A percentile compares a stretch with the other conserved stretches of the same genome.
Conservation (phyloP, 2,797 vertebrate species). For the Trichosurus vulpecula region DNA sequence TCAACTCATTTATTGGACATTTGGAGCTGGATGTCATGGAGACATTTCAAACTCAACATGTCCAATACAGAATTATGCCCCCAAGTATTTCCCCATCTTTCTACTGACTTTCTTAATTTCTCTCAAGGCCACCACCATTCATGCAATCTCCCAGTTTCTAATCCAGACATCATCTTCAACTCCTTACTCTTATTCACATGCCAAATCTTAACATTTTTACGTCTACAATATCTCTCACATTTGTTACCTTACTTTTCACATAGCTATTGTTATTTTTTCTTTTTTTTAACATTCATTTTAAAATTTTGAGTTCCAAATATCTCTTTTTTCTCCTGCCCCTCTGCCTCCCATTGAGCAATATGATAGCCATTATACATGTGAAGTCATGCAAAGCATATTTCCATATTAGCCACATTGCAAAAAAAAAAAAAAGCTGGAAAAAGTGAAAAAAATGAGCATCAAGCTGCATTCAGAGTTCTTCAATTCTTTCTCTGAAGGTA, state of each 20-base stretch:
- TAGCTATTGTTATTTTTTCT: not conserved
- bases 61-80: not conserved
- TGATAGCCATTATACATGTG: not conserved
- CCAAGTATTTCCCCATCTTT: not conserved
- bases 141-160: not conserved
- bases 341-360: not conserved
- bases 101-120: not conserved
- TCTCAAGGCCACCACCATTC: not conserved
- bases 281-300: not conserved
- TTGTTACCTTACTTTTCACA: not conserved
- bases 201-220: not conserved
- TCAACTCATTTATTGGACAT: not conserved
- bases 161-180: not conserved
- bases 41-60: not conserved
- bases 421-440: not conserved
- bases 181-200: not conserved
- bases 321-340: not conserved
- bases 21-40: not conserved
- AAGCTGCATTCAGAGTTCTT: not conserved
- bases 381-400: not conserved
- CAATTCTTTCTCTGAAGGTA: not conserved
- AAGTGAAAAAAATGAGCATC: not conserved
- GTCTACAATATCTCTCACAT: not conserved
- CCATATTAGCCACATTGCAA: not conserved
- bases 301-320: not conserved